Percentiles rank a stretch among this genome's conserved stretches.
These are phyloP conservation scores for Alouatta palliata DNA, from an alignment of 2,113 vertebrate genomes.

Conservation along the genomic window DNA sequence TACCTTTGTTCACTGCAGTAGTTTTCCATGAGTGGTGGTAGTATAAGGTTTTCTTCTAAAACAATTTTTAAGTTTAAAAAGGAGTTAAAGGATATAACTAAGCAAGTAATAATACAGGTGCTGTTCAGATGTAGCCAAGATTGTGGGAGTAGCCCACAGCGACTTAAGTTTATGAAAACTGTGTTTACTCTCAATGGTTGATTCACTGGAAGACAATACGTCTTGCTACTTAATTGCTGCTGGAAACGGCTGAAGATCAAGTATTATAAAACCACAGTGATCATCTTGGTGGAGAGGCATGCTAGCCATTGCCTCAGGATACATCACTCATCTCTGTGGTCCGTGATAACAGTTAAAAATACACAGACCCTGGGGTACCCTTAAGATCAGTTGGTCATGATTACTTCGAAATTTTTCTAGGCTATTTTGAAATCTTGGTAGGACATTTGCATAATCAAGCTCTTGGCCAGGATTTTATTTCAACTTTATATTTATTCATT, in stretches of 20 bases:
- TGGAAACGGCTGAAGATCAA: neutral
- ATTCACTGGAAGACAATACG: neutral
- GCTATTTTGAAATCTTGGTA: neutral
- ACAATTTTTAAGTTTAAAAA: neutral
- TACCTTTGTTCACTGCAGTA: neutral
- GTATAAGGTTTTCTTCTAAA: neutral
- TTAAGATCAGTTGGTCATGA: neutral
- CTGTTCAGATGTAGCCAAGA: neutral
- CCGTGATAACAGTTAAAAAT: neutral
- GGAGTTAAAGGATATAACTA: neutral
- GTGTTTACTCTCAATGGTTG: neutral
- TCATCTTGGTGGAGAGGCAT: neutral
- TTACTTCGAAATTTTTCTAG: neutral
- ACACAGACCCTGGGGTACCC: neutral
- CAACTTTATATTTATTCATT: neutral
- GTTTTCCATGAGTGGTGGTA: neutral
- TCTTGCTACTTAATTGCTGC: neutral
- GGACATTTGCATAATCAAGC: neutral
- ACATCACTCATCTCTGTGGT: neutral
- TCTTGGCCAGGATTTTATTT: neutral
- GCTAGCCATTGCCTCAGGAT: neutral
- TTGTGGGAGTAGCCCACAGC: fast-evolving
- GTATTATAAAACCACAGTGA: neutral
- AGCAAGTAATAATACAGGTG: neutral
- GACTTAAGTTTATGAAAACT: neutral